Conservation (phyloP, 2,113 vertebrate genomes). For the Bos taurus region ARS-UCD2.0 NC_037349.1:48378001-48378500, state of each 20-base stretch:
- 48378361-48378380: background rate
- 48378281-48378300: background rate
- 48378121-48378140: background rate
- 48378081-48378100: background rate
- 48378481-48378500: background rate
- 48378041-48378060: constrained; percentile 62
- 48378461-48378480: background rate
- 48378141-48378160: background rate
- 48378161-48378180: background rate
- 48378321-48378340: background rate
- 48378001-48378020: constrained; percentile 69
- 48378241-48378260: background rate
- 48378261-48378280: background rate
- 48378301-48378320: background rate
- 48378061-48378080: background rate
- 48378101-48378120: background rate
- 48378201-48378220: background rate
- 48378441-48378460: background rate
- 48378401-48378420: background rate
- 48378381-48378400: background rate
- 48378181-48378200: background rate
- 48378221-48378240: too few relatives aligned
- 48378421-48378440: background rate
- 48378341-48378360: background rate
- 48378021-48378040: constrained; percentile 77